Percentiles rank a stretch among this genome's conserved stretches.
Conservation (phyloP, 2,888 invertebrate genomes). For the Meghimatium bilineatum region DNA sequence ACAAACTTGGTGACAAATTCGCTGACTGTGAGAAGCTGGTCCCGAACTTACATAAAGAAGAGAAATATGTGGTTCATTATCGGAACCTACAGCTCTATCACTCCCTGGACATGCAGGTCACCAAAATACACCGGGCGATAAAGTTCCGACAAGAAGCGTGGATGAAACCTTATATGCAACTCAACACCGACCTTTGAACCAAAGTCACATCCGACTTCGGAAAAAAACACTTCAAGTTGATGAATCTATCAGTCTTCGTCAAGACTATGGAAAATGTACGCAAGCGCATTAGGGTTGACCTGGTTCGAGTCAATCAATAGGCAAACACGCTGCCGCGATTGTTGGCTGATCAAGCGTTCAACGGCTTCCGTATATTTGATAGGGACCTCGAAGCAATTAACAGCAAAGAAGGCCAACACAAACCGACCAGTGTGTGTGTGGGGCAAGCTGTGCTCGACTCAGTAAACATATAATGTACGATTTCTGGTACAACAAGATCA, state of each 20-base stretch:
- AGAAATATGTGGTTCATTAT: constrained; percentile 63
- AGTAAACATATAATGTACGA: background rate
- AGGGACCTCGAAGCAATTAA: background rate
- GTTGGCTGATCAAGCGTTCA: background rate
- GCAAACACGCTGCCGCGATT: background rate
- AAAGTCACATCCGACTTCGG: background rate
- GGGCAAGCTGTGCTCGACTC: background rate
- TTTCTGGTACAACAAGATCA: background rate
- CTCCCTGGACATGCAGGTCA: too few relatives aligned
- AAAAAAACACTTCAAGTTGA: constrained; percentile 58
- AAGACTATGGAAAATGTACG: constrained; percentile 20
- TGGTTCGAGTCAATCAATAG: background rate
- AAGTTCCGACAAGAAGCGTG: constrained; percentile 65
- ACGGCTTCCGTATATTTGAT: background rate
- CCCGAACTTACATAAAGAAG: background rate
- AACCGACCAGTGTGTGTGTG: background rate
- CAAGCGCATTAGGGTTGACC: background rate
- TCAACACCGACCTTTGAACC: constrained; percentile 63
- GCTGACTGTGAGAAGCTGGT: constrained; percentile 4
- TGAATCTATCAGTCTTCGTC: constrained; percentile 1
- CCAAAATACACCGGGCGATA: constrained; percentile 64
- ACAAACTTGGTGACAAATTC: background rate
- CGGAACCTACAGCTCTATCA: too few relatives aligned
- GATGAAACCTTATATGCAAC: background rate
- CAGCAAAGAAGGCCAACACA: background rate